A percentile compares a stretch with the other conserved stretches of the same genome.
Conservation (phyloP, 2,888 invertebrate species). For the Litoditis marina region DNA sequence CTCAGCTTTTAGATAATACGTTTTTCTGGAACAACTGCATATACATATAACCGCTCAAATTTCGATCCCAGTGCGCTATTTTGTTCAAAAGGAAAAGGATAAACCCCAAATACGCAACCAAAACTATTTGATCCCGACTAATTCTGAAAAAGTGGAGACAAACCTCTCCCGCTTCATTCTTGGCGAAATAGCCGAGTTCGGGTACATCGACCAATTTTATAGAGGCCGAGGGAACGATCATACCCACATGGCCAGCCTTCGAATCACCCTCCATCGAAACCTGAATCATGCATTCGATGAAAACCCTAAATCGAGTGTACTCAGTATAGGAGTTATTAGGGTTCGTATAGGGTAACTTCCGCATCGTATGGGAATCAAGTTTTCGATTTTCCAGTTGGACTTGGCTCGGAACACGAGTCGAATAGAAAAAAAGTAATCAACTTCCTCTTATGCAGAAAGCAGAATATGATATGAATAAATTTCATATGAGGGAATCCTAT, state of each 20-base stretch:
- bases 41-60: not conserved
- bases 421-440: not conserved
- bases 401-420: not conserved
- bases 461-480: too few species aligned
- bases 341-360: too few species aligned
- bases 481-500: too few species aligned
- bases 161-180: constrained; percentile 57
- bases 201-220: constrained; percentile 94
- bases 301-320: too few species aligned
- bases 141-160: not conserved
- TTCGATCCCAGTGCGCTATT: too few species aligned
- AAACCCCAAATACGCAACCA: not conserved
- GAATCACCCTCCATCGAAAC: constrained; percentile 63
- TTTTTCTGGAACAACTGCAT: not conserved
- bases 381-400: too few species aligned
- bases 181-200: constrained; percentile 77
- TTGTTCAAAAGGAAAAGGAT: not conserved
- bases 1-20: not conserved
- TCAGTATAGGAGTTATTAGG: too few species aligned
- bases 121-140: not conserved
- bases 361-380: too few species aligned
- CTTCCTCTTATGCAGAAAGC: too few species aligned
- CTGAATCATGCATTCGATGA: too few species aligned
- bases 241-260: constrained; percentile 77
- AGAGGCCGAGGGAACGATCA: constrained; percentile 89